Evolutionary conservation across 2,797 vertebrate species (phyloP).

Genomic region (Champsocephalus gunnari): DNA sequence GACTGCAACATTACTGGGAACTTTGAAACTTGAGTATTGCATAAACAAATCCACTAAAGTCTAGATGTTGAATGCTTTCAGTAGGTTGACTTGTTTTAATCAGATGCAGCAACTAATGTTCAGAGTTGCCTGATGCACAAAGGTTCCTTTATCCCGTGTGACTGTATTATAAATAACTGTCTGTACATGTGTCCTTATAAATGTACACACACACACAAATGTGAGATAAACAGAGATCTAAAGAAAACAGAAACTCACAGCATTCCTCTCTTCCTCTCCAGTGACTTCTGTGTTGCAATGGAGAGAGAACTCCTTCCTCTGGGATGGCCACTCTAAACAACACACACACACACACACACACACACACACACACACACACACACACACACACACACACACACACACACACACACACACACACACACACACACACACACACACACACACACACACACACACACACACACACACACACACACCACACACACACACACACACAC

Average conservation of each 20-base stretch:
- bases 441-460: no score
- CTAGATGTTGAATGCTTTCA: not conserved
- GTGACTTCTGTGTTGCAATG: constrained; percentile 80
- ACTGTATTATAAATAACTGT: not conserved
- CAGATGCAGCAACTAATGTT: not conserved
- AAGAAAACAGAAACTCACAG: constrained; percentile 73
- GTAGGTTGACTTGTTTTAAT: not conserved
- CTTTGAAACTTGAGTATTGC: not conserved
- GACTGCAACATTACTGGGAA: constrained; percentile 4
- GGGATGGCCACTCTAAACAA: constrained; percentile 53
- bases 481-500: no score
- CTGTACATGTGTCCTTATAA: not conserved
- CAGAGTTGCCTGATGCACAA: not conserved
- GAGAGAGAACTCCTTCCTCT: constrained; percentile 73
- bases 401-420: no score
- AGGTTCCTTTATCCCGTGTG: not conserved
- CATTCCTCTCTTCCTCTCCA: constrained; percentile 79
- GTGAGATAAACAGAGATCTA: not conserved
- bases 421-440: no score
- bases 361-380: not conserved
- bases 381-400: no score
- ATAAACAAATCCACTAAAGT: not conserved
- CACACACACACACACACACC: no score
- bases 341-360: constrained; percentile 10
- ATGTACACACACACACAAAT: not conserved